Evolutionary conservation across 2,113 vertebrate genomes (phyloP).

Genomic region (Rostratula benghalensis): DNA sequence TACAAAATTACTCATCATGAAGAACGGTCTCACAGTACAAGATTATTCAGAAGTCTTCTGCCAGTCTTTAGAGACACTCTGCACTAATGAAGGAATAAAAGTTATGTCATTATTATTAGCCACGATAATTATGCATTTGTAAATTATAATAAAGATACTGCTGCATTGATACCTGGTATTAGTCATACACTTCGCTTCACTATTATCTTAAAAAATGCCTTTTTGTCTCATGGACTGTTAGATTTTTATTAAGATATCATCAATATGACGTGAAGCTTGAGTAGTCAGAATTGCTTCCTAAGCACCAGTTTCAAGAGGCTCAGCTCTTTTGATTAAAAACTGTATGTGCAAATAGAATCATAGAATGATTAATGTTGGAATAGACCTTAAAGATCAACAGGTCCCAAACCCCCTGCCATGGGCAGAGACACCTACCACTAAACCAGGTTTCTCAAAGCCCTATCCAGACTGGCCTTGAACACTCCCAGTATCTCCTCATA

Average conservation of each 20-base stretch:
- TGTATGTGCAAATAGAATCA: not conserved
- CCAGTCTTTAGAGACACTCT: not conserved
- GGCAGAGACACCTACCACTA: too few species aligned
- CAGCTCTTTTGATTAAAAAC: not conserved
- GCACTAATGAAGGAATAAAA: not conserved
- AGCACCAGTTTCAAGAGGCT: not conserved
- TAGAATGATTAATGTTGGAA: too few species aligned
- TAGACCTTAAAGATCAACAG: too few species aligned
- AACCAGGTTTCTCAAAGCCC: too few species aligned
- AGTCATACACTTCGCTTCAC: not conserved
- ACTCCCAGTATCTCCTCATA: too few species aligned
- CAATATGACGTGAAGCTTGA: not conserved
- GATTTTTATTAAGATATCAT: not conserved
- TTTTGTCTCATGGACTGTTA: not conserved
- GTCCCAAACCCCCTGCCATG: too few species aligned
- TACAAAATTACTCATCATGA: not conserved
- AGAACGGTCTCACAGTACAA: not conserved
- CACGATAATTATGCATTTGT: not conserved
- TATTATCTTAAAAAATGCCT: not conserved
- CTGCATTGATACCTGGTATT: not conserved
- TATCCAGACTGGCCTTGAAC: too few species aligned
- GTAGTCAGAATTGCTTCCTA: not conserved
- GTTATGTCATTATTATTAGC: not conserved
- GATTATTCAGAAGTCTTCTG: not conserved
- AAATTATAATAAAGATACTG: not conserved